Percentiles rank a stretch among this genome's conserved stretches.
Evolutionary conservation across 1,140 invertebrate species (phyloP).

Genomic region (Chlorops oryzae): DNA sequence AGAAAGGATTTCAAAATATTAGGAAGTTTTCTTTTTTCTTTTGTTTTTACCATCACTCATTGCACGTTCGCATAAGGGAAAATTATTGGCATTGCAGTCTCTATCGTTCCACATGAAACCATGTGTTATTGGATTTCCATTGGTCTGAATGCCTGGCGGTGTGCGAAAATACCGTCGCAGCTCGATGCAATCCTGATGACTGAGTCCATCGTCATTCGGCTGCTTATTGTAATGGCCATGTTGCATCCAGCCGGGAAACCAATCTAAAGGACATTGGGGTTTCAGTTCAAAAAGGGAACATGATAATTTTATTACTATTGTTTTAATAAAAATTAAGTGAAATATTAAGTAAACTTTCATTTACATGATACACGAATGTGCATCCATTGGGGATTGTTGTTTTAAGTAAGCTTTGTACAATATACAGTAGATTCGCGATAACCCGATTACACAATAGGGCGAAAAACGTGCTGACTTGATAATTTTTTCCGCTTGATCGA

Average conservation of each 20-base stretch:
- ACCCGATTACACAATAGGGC: too few relatives aligned
- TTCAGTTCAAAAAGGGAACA: too few relatives aligned
- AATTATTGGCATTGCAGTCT: constrained; percentile 63
- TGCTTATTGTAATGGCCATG: constrained; percentile 60
- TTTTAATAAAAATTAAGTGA: too few relatives aligned
- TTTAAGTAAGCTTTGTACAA: too few relatives aligned
- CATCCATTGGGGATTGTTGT: too few relatives aligned
- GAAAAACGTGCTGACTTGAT: too few relatives aligned
- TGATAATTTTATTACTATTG: too few relatives aligned
- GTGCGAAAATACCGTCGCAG: constrained; percentile 58
- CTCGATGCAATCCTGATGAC: constrained; percentile 73
- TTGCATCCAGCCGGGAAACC: constrained; percentile 69
- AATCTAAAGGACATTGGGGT: constrained; percentile 53
- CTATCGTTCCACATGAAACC: constrained; percentile 73
- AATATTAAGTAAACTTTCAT: too few relatives aligned
- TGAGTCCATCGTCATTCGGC: constrained; percentile 73
- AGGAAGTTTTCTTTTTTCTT: neutral
- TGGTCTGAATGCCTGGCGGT: constrained; percentile 35
- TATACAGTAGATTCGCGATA: too few relatives aligned
- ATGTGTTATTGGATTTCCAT: constrained; percentile 32
- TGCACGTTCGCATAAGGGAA: constrained; percentile 63
- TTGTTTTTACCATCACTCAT: constrained; percentile 51
- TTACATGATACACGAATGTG: too few relatives aligned
- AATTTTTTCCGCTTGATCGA: too few relatives aligned
- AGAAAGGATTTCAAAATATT: neutral